A percentile compares a stretch with the other conserved stretches of the same genome.
These are phyloP conservation scores for Drosophila neocordata DNA, from an alignment of 1,140 invertebrate species.

Conservation along the genomic window DNA sequence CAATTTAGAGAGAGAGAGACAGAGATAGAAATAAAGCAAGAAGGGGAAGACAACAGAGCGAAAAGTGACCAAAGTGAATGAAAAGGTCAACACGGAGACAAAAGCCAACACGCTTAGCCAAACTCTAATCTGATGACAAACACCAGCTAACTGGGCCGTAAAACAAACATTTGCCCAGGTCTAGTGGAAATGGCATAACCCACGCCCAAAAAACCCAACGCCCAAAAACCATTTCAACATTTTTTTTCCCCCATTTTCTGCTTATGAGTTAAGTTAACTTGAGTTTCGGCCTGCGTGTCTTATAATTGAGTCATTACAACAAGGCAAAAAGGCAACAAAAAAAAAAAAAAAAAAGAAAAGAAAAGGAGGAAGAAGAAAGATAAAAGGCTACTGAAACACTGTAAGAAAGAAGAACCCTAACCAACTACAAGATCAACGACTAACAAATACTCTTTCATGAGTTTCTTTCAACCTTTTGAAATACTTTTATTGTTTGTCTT, in stretches of 20 bases:
- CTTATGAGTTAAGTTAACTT: conserved; percentile 29
- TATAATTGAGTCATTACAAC: conserved; percentile 76
- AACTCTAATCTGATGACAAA: conserved; percentile 69
- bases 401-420: not conserved
- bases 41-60: too few species aligned
- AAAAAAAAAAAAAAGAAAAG: conserved; percentile 30
- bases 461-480: too few species aligned
- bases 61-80: conserved; percentile 28
- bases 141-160: conserved; percentile 57
- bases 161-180: conserved; percentile 66
- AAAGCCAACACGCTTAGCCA: conserved; percentile 34
- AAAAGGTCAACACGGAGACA: conserved; percentile 62
- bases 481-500: too few species aligned
- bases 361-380: conserved; percentile 32
- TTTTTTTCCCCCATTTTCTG: conserved; percentile 25
- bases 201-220: too few species aligned
- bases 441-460: not conserved
- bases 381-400: conserved; percentile 8
- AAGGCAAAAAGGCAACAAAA: conserved; percentile 27
- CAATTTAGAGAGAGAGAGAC: too few species aligned
- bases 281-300: conserved; percentile 53
- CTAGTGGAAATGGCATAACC: conserved; percentile 4
- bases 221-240: not conserved
- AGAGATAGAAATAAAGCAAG: too few species aligned
- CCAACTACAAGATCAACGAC: not conserved